These are phyloP conservation scores for Ibycter americanus DNA, from an alignment of 2,797 vertebrate genomes.

Conservation along the genomic window DNA sequence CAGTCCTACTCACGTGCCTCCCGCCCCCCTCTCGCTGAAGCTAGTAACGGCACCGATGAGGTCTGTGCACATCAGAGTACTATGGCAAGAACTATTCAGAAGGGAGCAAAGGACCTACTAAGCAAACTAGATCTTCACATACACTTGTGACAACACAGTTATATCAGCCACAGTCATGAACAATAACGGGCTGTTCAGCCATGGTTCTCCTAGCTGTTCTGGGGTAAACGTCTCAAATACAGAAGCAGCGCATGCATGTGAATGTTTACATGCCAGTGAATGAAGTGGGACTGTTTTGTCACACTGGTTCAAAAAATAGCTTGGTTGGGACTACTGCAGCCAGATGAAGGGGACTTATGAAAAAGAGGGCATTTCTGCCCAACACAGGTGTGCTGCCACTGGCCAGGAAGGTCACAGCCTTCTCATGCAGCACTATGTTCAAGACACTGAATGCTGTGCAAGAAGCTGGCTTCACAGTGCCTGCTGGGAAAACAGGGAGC, in stretches of 20 bases:
- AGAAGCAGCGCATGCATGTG: not conserved
- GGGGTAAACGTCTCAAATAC: fast-evolving
- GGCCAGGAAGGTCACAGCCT: not conserved
- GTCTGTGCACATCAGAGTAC: not conserved
- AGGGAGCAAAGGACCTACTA: not conserved
- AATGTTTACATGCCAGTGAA: not conserved
- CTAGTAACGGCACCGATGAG: fast-evolving
- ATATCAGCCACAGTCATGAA: not conserved
- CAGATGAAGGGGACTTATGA: not conserved
- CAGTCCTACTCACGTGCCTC: too few relatives aligned
- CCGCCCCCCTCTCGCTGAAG: not conserved
- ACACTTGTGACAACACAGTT: not conserved
- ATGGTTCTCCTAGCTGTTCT: not conserved
- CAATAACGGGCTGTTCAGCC: not conserved
- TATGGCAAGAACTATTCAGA: not conserved
- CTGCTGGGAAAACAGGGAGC: not conserved
- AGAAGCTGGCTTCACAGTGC: not conserved
- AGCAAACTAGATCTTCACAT: not conserved
- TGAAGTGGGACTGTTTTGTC: not conserved
- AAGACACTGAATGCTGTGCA: not conserved
- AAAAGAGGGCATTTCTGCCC: not conserved
- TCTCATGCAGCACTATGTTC: fast-evolving
- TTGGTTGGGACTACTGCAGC: not conserved
- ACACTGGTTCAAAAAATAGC: not conserved
- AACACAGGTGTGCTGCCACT: not conserved